Evolutionary conservation across 1,140 invertebrate species (phyloP), one percentile per base, ranked within the genome.

Genomic region (Megalopta genalis): DNA sequence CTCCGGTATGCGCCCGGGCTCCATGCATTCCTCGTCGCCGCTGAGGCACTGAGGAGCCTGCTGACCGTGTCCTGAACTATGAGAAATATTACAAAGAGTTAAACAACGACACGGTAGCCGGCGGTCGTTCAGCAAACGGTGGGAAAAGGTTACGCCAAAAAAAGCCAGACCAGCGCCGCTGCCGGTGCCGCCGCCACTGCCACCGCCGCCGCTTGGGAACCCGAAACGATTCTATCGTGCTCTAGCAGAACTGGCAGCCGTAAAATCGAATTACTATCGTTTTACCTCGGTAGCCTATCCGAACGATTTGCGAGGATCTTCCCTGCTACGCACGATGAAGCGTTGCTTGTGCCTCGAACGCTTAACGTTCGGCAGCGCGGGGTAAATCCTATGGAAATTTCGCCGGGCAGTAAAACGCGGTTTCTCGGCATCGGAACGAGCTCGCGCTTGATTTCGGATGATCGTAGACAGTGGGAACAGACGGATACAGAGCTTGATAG

Each of bases 51-150:
- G 69, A 74, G 59, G 39, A 73, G 63, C 54, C 37, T 46, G 64
- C 49, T 69, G 49, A 79, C 66, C 62, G 73, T 59, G 73, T 68
- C 74, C 54, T 62, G 67, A 68, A 70, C 72, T 82, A 80, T 77
- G 87, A 84, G 81, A 89, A 90, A 88, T 88, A 90, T 90, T 83
- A 87, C 86, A 65, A 83, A 82, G 86, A 86, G 75, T 86, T 85
- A 83, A 87, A 88, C 86, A 69, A 68, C 70, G 88, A 88, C 86
- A 82, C 88, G 85, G 89, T 90, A 90, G 89, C 84, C 82, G 85
- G 86, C 84, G 85, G 87, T 84, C 80, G 49, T 85, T 52, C 39
- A 65, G 78, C 81, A 72, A 71, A 82, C 73, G 77, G 57, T 68
- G 78, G 79, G 77, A 87, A 88, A 83, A 80, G 82, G 54, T 66